Base-by-base conservation (phyloP, 2,797 vertebrate species). In the Fundulus diaphanus region DNA sequence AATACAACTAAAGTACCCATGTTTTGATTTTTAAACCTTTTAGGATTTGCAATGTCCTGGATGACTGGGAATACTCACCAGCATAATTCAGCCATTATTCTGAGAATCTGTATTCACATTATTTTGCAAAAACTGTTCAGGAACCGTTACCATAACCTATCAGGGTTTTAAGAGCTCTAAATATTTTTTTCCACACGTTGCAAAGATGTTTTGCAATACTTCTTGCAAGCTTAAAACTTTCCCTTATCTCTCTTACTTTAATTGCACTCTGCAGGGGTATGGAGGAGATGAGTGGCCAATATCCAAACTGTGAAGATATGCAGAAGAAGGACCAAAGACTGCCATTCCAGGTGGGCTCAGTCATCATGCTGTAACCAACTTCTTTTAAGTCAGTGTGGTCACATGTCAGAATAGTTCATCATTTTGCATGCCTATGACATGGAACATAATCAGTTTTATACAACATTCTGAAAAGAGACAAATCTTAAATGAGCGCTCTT, bases 261-360 rank as follows among this genome's bases (percentile, higher is more conserved):
- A 27, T 37, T 78, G 61, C 84, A 31, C 72, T 81, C 73, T 57
- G 11, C 80, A 96, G 94, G 77, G 81, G 77, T n/a, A 88, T 90
- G 79, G 89, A 94, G 16, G 84, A 89, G 68, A 74, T 82, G 70
- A 84, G 73, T 11, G 68, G 71, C 33, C 90, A 91, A 57, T 86
- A 93, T 70, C 84, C 75, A 63, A 82, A 85, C 61, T 89, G 85
- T 84, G 91, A 93, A 63, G 88, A 92, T 35, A 76, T 86, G 67
- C 83, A 93, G 66, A 93, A 73, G 49, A 94, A 91, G 77, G 90
- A 86, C n/a, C 89, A 93, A 44, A 88, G 92, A 79, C 27, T 94
- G 18, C 81, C 93, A 13, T 94, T 95, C 78, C 94, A 94, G 93
- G 95, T 96, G 85, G 49, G 48, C 35, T 35, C 16, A 52, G 22